Base-by-base conservation (phyloP, 2,797 vertebrate genomes). In the Halcyon chelicuti region DNA sequence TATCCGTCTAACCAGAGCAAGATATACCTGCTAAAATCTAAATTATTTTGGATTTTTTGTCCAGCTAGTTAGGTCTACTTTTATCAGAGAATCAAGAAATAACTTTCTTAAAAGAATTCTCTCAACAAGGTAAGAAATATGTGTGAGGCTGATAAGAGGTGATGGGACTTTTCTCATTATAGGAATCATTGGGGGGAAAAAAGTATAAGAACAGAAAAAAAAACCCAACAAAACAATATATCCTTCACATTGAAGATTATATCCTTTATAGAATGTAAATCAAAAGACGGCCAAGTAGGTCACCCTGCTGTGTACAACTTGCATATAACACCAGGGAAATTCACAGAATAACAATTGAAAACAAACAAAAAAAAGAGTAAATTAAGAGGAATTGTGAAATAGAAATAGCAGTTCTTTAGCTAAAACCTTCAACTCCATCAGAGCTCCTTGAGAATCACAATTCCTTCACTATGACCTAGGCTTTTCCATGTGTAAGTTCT, bases 161-260 rank as follows among this genome's bases (percentile, higher is more conserved):
- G 12, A 44, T 15, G 8, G 5, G 9, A 42, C 19, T 75, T 51
- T 35, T 77, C 57, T 74, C 8, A 26, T 74, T 17, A 21, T 21
- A 57, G 10, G 25, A 60, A 23, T 47, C 16, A 29, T 3, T 49
- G 25, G 5, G 4, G 2, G 4, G 1, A 1, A 37, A 55, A 40
- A 57, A 29, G 8, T 40, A 7, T 23, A 44, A 42, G 6, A 61
- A 18, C 39, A 12, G 14, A 70, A 80, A 86, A 4, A 60, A 51
- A 5, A 86, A 76, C 23, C 37, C 37, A 37, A 37, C 37, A 37
- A 37, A 37, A 39, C 17, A 83, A 26, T 54, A 46, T 21, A 58
- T 4, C 7, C 5, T 51, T 80, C 39, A 23, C 35, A 8, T n/a
- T 89, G 39, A 80, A 19, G 4, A 35, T 54, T 33, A 4, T 9